Conservation (phyloP, 2,113 vertebrate species). For the Mesembrinibis cayennensis region DNA sequence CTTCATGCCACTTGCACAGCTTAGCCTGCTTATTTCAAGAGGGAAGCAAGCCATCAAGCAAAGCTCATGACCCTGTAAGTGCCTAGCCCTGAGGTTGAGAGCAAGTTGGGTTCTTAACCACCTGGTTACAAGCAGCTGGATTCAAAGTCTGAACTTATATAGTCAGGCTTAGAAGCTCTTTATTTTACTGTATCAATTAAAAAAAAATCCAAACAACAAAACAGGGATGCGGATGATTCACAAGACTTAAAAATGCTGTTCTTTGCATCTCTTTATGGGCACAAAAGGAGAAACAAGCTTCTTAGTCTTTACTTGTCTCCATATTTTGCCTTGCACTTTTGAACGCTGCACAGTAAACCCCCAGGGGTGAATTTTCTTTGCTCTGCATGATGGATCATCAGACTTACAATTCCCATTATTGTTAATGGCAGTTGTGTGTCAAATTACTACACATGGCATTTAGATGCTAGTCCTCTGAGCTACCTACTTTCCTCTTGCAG, state of each 20-base stretch:
- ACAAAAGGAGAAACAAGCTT: background rate
- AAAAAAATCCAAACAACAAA: background rate
- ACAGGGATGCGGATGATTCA: background rate
- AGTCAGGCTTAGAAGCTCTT: background rate
- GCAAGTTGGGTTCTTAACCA: background rate
- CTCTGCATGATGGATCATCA: constrained; percentile 23
- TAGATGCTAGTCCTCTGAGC: background rate
- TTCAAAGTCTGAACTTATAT: background rate
- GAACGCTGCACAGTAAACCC: background rate
- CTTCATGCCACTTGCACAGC: constrained; percentile 3
- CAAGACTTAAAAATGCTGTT: background rate
- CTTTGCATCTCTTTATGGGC: background rate
- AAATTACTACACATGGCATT: background rate
- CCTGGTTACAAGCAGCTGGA: background rate
- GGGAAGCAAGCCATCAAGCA: background rate
- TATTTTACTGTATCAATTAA: background rate
- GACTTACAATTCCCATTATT: constrained; percentile 4
- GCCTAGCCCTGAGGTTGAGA: background rate
- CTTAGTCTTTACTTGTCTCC: background rate
- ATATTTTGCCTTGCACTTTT: background rate
- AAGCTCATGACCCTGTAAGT: background rate
- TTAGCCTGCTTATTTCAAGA: background rate
- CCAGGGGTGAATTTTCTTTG: background rate
- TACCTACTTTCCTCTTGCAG: background rate
- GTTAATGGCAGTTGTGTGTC: constrained; percentile 45